phyloP scores from a whole-genome alignment of 2,888 invertebrate species.

The Trissonchulus latispiculum region DNA sequence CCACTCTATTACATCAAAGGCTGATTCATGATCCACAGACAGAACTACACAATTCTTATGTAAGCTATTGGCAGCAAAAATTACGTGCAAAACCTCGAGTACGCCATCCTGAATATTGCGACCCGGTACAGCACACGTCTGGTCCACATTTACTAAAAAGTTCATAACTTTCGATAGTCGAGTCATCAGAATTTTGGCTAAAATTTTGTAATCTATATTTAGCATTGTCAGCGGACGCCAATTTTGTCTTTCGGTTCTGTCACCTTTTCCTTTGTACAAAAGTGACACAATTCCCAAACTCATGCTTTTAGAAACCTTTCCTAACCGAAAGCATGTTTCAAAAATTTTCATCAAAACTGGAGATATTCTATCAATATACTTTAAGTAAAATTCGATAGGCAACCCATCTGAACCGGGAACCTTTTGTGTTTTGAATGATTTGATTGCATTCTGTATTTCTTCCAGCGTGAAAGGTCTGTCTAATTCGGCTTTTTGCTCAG shows the following conservation, averaged over 20 bases:
- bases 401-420: background rate
- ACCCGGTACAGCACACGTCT: conserved; percentile 11
- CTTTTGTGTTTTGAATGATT: too few relatives aligned
- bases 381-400: background rate
- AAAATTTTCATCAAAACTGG: conserved; percentile 1
- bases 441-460: background rate
- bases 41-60: background rate
- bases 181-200: conserved; percentile 6
- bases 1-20: conserved; percentile 5
- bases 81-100: background rate
- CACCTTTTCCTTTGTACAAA: conserved; percentile 13
- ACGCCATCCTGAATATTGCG: conserved; percentile 1
- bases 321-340: background rate
- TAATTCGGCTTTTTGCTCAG: background rate
- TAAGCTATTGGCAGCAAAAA: background rate
- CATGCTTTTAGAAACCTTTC: background rate
- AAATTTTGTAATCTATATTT: conserved; percentile 16
- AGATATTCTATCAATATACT: background rate
- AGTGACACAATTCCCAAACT: conserved; percentile 2
- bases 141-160: background rate
- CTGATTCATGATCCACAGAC: conserved; percentile 4
- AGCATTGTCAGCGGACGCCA: conserved; percentile 14
- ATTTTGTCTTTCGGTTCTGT: background rate
- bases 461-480: background rate
- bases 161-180: background rate